Evolutionary conservation across 2,888 invertebrate species (phyloP).

Genomic region (Phalera bucephala): DNA sequence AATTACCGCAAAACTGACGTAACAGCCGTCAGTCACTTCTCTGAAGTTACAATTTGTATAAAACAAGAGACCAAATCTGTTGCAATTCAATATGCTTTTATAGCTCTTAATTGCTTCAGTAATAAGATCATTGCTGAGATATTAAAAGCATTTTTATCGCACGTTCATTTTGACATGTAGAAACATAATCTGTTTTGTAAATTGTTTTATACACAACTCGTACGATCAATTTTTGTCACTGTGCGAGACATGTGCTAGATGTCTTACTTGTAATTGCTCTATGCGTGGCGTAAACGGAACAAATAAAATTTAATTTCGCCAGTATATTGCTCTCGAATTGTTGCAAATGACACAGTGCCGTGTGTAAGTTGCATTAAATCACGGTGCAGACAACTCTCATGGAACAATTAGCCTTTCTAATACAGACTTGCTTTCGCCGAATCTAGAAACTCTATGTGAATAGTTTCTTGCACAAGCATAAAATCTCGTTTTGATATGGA

Average conservation of each 20-base stretch:
- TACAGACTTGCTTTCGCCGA: constrained; percentile 53
- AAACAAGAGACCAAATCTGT: constrained; percentile 14
- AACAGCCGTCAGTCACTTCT: constrained; percentile 45
- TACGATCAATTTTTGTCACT: no score
- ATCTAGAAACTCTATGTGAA: constrained; percentile 38
- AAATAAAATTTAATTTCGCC: constrained; percentile 9
- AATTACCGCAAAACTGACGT: constrained; percentile 76
- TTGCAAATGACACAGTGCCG: constrained; percentile 45
- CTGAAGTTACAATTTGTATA: constrained; percentile 16
- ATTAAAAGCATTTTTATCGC: no score
- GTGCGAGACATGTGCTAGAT: no score
- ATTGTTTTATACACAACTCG: no score
- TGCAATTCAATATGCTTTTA: constrained; percentile 3
- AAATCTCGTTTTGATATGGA: constrained; percentile 30
- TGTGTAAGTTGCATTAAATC: constrained; percentile 50
- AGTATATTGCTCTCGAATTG: constrained; percentile 27
- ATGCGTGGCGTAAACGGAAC: constrained; percentile 1
- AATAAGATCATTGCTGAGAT: no score
- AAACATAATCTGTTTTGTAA: no score
- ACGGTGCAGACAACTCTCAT: constrained; percentile 44
- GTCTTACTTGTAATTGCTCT: no score
- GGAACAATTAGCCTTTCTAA: constrained; percentile 58
- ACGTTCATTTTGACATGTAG: no score
- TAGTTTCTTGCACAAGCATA: constrained; percentile 33
- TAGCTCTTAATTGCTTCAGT: not conserved